Percentiles rank a stretch among this genome's conserved stretches.
Evolutionary conservation across 1,140 invertebrate genomes (phyloP).

Genomic region (Ceratosolen fusciceps): DNA sequence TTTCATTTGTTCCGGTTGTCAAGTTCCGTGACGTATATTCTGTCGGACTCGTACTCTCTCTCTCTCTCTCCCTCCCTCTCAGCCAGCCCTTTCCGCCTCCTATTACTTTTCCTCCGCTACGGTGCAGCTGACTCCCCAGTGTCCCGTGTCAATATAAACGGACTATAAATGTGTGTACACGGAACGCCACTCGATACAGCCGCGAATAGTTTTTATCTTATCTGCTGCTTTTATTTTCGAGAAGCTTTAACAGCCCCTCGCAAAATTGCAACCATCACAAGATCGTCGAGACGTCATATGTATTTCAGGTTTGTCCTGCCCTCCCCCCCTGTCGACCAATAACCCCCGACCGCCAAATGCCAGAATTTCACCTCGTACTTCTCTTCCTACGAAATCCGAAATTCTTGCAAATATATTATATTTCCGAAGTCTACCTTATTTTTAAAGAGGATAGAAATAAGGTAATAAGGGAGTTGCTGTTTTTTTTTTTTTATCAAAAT

Average conservation of each 20-base stretch:
- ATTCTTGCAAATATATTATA: too few relatives aligned
- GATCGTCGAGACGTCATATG: not conserved
- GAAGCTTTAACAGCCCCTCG: slow-evolving; percentile 11
- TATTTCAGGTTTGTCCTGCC: slow-evolving; percentile 6
- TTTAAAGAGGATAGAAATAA: too few relatives aligned
- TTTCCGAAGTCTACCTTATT: too few relatives aligned
- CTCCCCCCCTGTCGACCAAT: too few relatives aligned
- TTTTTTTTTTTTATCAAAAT: too few relatives aligned
- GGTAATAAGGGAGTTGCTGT: too few relatives aligned
- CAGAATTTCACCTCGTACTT: too few relatives aligned
- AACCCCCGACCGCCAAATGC: too few relatives aligned
- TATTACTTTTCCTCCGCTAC: not conserved
- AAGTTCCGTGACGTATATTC: slow-evolving; percentile 65
- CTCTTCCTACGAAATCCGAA: too few relatives aligned
- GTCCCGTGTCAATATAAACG: slow-evolving; percentile 13
- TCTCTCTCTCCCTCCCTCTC: slow-evolving; percentile 50
- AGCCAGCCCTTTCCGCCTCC: not conserved
- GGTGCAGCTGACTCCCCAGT: not conserved
- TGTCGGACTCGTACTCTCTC: slow-evolving; percentile 61
- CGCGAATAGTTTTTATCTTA: slow-evolving; percentile 37
- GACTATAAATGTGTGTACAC: slow-evolving; percentile 17
- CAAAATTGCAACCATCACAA: not conserved
- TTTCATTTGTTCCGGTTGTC: slow-evolving; percentile 72
- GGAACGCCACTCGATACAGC: not conserved
- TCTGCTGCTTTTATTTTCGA: slow-evolving; percentile 30